phyloP scores from a whole-genome alignment of 2,888 invertebrate species.

The Cheilosia soror region DNA sequence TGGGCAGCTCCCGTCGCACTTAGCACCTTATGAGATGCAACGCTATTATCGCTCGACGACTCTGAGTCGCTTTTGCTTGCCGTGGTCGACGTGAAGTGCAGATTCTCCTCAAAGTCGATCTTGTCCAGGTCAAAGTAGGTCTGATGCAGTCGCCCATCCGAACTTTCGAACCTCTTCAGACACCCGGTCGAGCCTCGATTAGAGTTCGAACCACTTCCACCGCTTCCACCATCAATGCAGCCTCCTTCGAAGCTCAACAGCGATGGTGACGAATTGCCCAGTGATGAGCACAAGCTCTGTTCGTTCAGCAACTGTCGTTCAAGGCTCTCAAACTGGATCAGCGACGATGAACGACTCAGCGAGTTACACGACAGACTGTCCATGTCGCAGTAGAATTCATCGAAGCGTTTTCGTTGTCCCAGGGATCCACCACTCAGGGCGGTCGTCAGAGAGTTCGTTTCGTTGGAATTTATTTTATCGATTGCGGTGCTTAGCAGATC shows the following conservation, averaged over 20 bases:
- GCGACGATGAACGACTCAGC: constrained; percentile 91
- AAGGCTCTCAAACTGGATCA: constrained; percentile 93
- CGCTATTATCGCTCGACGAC: constrained; percentile 76
- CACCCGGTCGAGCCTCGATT: constrained; percentile 81
- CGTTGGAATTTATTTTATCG: constrained; percentile 61
- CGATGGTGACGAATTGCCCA: constrained; percentile 83
- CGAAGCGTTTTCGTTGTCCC: constrained; percentile 79
- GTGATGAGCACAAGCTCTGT: constrained; percentile 82
- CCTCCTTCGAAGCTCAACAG: constrained; percentile 80
- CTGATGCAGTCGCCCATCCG: constrained; percentile 82
- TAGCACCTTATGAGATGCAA: constrained; percentile 74
- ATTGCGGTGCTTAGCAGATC: constrained; percentile 71
- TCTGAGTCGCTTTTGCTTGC: constrained; percentile 60
- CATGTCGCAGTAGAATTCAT: constrained; percentile 83
- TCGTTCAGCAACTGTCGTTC: constrained; percentile 87
- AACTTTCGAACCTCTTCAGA: constrained; percentile 81
- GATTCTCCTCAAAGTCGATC: constrained; percentile 80
- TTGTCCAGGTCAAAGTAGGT: constrained; percentile 83
- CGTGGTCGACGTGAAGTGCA: constrained; percentile 71
- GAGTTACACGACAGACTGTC: constrained; percentile 85
- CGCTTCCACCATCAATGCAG: constrained; percentile 65
- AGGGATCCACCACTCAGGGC: constrained; percentile 26
- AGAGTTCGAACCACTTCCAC: constrained; percentile 78
- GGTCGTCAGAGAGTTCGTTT: constrained; percentile 54
- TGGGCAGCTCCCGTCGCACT: constrained; percentile 38